These are phyloP conservation scores for Philaethria dido DNA, from an alignment of 2,888 invertebrate species.

Conservation along the genomic window DNA sequence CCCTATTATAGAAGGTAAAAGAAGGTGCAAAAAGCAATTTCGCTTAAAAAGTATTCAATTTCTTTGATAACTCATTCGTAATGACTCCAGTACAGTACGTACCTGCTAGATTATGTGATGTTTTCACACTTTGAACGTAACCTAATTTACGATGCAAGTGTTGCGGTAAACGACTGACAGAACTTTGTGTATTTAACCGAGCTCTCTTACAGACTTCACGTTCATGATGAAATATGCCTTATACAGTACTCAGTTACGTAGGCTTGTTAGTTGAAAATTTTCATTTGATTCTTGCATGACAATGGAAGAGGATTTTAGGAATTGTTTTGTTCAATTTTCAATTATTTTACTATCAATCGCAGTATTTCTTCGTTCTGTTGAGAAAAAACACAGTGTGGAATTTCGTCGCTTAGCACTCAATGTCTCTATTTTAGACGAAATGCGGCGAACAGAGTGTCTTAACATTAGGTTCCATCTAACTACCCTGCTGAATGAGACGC, in stretches of 20 bases:
- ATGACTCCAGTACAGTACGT: not conserved
- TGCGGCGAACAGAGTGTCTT: too few relatives aligned
- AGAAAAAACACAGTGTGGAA: too few relatives aligned
- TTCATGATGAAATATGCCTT: not conserved
- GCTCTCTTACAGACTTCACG: conserved; percentile 6
- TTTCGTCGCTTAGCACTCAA: too few relatives aligned
- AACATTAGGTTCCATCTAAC: too few relatives aligned
- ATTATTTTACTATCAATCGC: too few relatives aligned
- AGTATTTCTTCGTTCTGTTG: too few relatives aligned
- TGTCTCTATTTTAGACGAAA: too few relatives aligned
- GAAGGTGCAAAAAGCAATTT: too few relatives aligned
- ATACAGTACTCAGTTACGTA: not conserved
- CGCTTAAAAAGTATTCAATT: not conserved
- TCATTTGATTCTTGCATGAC: not conserved
- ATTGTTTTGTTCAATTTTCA: too few relatives aligned
- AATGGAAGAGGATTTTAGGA: too few relatives aligned
- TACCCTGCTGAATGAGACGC: too few relatives aligned
- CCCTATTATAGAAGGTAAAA: too few relatives aligned
- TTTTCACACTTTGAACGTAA: conserved; percentile 12
- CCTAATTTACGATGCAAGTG: conserved; percentile 19
- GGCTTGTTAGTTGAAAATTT: not conserved
- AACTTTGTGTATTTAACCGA: conserved; percentile 3
- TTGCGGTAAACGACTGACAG: conserved; percentile 11
- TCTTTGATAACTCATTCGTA: not conserved
- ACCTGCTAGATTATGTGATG: conserved; percentile 7